phyloP scores from a whole-genome alignment of 2,797 vertebrate genomes.

The Rhinatrema bivittatum region DNA sequence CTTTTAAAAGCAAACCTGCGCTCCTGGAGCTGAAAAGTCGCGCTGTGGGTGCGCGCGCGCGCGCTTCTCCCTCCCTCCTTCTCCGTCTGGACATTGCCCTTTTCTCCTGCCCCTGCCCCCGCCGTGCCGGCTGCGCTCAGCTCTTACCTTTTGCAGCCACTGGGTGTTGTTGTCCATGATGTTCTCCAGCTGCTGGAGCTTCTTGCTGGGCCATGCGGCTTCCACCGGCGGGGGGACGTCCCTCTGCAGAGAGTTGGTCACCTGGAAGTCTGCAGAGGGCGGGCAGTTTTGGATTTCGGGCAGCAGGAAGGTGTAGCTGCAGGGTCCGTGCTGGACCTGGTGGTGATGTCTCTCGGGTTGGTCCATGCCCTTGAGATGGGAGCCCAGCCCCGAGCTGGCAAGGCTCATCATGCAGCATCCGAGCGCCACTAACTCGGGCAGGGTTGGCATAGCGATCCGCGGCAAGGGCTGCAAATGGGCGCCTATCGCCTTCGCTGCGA shows the following conservation, averaged over 20 bases:
- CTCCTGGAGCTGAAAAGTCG: too few relatives aligned
- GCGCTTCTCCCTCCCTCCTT: too few relatives aligned
- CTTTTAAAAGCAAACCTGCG: too few relatives aligned
- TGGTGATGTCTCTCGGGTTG: slow-evolving; percentile 55
- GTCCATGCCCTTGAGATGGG: slow-evolving; percentile 14
- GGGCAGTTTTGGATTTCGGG: slow-evolving; percentile 65
- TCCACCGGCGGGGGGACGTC: slow-evolving; percentile 42
- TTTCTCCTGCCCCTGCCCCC: too few relatives aligned
- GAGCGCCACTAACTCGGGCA: background rate
- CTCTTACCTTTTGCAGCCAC: slow-evolving; percentile 73
- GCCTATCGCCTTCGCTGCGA: too few relatives aligned
- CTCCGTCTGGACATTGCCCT: too few relatives aligned
- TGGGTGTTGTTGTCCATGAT: slow-evolving; percentile 73
- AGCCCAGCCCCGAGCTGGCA: background rate
- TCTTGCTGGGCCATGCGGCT: slow-evolving; percentile 55
- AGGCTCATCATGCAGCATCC: slow-evolving; percentile 15
- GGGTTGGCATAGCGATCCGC: too few relatives aligned
- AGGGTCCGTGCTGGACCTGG: slow-evolving; percentile 64
- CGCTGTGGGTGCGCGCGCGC: too few relatives aligned
- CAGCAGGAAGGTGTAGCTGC: slow-evolving; percentile 73
- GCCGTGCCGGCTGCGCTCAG: too few relatives aligned
- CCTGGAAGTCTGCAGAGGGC: slow-evolving; percentile 45
- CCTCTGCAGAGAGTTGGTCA: slow-evolving; percentile 65
- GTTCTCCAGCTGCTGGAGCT: slow-evolving; percentile 61
- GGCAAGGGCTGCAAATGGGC: too few relatives aligned